Base-by-base conservation (phyloP, 1,140 invertebrate genomes). In the Drosophila pectinifera region DNA sequence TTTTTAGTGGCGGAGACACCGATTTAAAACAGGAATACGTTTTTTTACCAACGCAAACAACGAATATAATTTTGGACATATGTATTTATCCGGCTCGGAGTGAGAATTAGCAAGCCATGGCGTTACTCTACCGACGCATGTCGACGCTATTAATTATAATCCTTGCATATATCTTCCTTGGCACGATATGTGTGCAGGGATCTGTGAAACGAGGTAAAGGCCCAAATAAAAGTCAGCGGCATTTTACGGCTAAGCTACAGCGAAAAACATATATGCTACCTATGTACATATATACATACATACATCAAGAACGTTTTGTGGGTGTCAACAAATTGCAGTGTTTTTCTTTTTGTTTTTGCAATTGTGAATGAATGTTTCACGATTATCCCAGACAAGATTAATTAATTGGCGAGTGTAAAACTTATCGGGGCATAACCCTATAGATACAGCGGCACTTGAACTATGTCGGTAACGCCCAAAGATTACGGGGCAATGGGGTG, bases 81-180 rank as follows among this genome's bases (percentile, higher is more conserved):
- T 72, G 68, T 57, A 72, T 72, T 70, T 57, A 70, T 46, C 68
- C 68, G 65, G 65, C 26, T 70, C 34, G 51, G 67, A 72, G 68
- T 72, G 68, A 72, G 68, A 70, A 70, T 48, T 69, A 69, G 67
- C 67, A 39, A 72, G 68, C 68, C 68, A 72, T 72, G 68, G 67
- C 67, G 67, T 70, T 70, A 18, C 24, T 56, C 49, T 56, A 36
- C 64, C 68, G 65, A 72, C 65, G 65, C 68, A 72, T 70, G 68
- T 70, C 65, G 67, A 70, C 56, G 68, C 68, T 72, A 20, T 48
- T 70, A 48, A 72, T 48, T 48, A 72, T 57, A 46, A 57, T 72
- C 42, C 65, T 72, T 57, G 26, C 42, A 39, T 46, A 34, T 57
- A 70, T 56, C 39, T 26, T 70, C n/a, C 64, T 70, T 55, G 67